A percentile compares a stretch with the other conserved stretches of the same genome.
Evolutionary conservation across 2,113 vertebrate genomes (phyloP).

Genomic region (Dolichallabes microphthalmus): DNA sequence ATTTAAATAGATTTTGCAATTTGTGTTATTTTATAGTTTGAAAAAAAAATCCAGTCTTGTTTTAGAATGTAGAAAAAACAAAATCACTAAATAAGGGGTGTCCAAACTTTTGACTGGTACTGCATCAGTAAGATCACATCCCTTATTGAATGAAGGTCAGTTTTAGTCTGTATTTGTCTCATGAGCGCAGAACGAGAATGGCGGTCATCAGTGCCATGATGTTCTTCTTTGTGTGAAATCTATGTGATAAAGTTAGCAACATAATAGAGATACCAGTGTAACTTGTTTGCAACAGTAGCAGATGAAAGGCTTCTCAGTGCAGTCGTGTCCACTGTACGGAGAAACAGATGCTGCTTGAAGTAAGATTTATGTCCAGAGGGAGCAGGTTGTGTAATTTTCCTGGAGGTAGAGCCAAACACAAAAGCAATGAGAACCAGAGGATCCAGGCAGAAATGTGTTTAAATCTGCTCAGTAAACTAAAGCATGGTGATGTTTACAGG

Average conservation of each 20-base stretch:
- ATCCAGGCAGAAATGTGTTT: not conserved
- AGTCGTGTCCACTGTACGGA: not conserved
- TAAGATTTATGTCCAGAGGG: not conserved
- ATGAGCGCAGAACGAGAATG: not conserved
- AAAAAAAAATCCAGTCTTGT: too few relatives aligned
- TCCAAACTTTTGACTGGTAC: too few relatives aligned
- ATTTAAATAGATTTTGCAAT: too few relatives aligned
- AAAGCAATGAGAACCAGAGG: not conserved
- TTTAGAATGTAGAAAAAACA: too few relatives aligned
- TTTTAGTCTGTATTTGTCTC: not conserved
- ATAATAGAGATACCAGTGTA: not conserved
- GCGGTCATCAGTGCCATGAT: not conserved
- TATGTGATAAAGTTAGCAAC: not conserved
- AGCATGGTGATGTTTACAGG: too few relatives aligned
- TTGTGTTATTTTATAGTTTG: too few relatives aligned
- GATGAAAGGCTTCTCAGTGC: not conserved
- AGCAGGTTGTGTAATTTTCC: not conserved
- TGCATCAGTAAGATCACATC: not conserved
- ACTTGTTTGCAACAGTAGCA: not conserved
- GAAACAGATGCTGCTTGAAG: not conserved
- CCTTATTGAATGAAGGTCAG: not conserved
- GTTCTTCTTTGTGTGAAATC: not conserved
- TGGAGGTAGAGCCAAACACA: not conserved
- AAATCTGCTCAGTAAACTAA: too few relatives aligned
- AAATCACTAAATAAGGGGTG: too few relatives aligned